phyloP scores from a whole-genome alignment of 2,113 vertebrate species.

The Ceratotherium simum region DNA sequence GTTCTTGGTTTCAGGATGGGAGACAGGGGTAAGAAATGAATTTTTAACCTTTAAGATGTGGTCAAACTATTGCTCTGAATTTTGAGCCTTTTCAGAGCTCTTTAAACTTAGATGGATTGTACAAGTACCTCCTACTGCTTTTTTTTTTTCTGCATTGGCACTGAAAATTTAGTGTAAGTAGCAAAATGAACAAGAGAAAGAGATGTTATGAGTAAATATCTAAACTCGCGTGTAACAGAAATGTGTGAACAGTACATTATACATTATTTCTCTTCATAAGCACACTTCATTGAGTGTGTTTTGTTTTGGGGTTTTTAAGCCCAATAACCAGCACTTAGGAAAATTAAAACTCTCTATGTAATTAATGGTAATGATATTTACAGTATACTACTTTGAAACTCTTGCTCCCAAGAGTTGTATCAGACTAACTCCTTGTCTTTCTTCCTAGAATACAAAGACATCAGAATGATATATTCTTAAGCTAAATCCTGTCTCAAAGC shows the following conservation, averaged over 20 bases:
- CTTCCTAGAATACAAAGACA: slow-evolving; percentile 33
- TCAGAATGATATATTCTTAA: not conserved
- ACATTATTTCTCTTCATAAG: not conserved
- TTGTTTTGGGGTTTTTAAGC: slow-evolving; percentile 29
- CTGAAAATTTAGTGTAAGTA: not conserved
- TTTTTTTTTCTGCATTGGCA: not conserved
- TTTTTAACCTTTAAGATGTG: slow-evolving; percentile 30
- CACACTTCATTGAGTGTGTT: slow-evolving; percentile 23
- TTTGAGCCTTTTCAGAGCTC: slow-evolving; percentile 37
- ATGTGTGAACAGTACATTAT: not conserved
- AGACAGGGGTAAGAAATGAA: not conserved
- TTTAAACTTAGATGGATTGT: not conserved
- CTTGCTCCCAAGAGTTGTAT: not conserved
- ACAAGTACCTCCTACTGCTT: not conserved
- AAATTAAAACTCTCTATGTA: slow-evolving; percentile 26
- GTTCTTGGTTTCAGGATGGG: slow-evolving; percentile 20
- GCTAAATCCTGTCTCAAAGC: slow-evolving; percentile 41
- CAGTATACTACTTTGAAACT: slow-evolving; percentile 7
- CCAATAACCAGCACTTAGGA: not conserved
- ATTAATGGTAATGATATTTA: slow-evolving; percentile 18
- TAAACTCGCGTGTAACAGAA: slow-evolving; percentile 27
- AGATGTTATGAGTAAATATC: not conserved
- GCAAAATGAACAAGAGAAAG: slow-evolving; percentile 38
- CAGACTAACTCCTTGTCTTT: slow-evolving; percentile 24
- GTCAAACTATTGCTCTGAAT: slow-evolving; percentile 39